Percentiles rank a stretch among this genome's conserved stretches.
These are phyloP conservation scores for Agriopis leucophaearia DNA, from an alignment of 2,888 invertebrate species.

Conservation along the genomic window DNA sequence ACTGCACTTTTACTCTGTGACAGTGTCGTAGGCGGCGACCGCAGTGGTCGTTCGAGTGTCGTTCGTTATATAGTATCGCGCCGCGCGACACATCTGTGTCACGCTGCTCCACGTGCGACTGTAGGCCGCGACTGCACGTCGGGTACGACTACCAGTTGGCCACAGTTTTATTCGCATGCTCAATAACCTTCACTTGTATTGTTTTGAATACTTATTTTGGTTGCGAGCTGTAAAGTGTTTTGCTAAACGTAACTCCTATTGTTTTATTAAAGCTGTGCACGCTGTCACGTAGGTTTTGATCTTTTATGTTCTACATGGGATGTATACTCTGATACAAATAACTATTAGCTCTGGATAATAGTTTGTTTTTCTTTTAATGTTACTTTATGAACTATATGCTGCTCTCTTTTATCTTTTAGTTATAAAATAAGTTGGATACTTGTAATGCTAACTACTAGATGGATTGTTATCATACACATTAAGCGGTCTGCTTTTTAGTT, in stretches of 20 bases:
- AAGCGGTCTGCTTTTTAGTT: too few relatives aligned
- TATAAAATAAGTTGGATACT: too few relatives aligned
- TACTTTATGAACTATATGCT: too few relatives aligned
- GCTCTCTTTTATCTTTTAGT: too few relatives aligned
- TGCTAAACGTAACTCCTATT: background rate
- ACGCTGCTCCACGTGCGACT: constrained; percentile 32
- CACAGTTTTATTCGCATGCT: constrained; percentile 37
- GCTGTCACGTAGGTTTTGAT: background rate
- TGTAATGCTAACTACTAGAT: too few relatives aligned
- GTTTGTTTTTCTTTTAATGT: too few relatives aligned
- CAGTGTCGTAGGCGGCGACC: constrained; percentile 41
- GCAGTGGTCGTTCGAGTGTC: constrained; percentile 48
- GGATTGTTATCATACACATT: background rate
- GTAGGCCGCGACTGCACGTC: constrained; percentile 28
- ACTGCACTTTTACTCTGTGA: constrained; percentile 8
- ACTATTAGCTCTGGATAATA: too few relatives aligned
- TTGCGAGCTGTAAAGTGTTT: constrained; percentile 1
- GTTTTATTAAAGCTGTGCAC: too few relatives aligned
- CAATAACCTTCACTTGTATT: constrained; percentile 46
- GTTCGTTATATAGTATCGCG: constrained; percentile 66
- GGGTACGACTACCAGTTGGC: constrained; percentile 23
- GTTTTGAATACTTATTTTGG: constrained; percentile 48
- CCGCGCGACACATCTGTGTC: constrained; percentile 62
- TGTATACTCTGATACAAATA: too few relatives aligned
- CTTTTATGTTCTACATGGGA: background rate